Evolutionary conservation across 2,113 vertebrate genomes (phyloP).

Genomic region (Chloropsis hardwickii): DNA sequence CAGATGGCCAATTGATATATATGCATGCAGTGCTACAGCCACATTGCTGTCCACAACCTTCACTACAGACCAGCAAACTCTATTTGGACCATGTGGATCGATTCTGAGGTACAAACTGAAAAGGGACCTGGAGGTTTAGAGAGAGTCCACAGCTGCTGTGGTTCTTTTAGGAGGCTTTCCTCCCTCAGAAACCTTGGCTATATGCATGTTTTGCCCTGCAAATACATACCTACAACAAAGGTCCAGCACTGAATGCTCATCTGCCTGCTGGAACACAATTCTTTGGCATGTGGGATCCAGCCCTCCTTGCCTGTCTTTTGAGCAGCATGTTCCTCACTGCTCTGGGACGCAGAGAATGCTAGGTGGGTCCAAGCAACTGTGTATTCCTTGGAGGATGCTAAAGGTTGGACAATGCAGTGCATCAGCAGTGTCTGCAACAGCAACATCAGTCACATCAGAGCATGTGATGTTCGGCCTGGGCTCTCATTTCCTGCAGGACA

Average conservation of each 20-base stretch:
- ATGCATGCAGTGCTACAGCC: not conserved
- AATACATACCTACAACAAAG: not conserved
- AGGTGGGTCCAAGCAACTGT: not conserved
- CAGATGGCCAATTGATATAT: not conserved
- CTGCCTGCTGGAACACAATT: rapidly evolving
- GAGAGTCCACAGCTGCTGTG: not conserved
- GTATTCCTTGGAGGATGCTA: not conserved
- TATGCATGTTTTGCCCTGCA: not conserved
- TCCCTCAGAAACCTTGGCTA: not conserved
- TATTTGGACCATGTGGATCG: not conserved
- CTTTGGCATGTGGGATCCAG: not conserved
- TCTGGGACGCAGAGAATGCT: not conserved
- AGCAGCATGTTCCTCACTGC: not conserved
- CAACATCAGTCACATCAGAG: too few relatives aligned
- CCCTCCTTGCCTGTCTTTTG: not conserved
- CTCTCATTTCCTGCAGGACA: not conserved
- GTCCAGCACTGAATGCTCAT: not conserved
- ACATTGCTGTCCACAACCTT: not conserved
- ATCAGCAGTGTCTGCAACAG: too few relatives aligned
- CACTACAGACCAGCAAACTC: not conserved
- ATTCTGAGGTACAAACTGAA: not conserved
- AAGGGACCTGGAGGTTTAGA: not conserved
- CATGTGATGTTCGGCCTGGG: rapidly evolving
- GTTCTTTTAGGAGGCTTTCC: not conserved
- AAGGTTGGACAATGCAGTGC: too few relatives aligned